Evolutionary conservation across 1,140 invertebrate species (phyloP).

Genomic region (Aplysia californica): DNA sequence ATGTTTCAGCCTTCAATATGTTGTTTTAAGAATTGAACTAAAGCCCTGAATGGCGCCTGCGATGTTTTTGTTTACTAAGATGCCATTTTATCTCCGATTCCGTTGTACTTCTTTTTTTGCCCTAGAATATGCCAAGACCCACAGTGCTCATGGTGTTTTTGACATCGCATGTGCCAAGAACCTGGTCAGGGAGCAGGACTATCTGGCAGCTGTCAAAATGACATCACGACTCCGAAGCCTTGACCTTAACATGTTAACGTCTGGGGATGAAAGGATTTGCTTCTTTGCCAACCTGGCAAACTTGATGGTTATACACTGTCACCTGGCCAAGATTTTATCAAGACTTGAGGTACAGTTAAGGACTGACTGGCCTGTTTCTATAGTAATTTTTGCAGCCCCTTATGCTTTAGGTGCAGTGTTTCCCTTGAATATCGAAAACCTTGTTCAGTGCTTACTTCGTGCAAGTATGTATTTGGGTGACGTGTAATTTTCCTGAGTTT

Average conservation of each 20-base stretch:
- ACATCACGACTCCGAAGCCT: conserved; percentile 42
- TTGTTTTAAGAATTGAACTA: too few species aligned
- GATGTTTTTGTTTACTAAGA: too few species aligned
- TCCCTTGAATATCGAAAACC: too few species aligned
- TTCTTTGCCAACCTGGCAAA: conserved; percentile 64
- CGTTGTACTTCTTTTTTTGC: background rate
- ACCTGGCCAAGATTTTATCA: conserved; percentile 39
- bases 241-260: conserved; percentile 47
- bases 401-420: too few species aligned
- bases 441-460: too few species aligned
- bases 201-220: conserved; percentile 41
- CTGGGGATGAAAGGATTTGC: conserved; percentile 49
- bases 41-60: too few species aligned
- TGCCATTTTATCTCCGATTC: too few species aligned
- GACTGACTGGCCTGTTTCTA: background rate
- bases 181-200: conserved; percentile 43
- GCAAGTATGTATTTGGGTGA: too few species aligned
- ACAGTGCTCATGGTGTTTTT: conserved; percentile 50
- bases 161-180: conserved; percentile 46
- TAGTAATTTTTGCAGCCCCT: too few species aligned
- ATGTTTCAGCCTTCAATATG: too few species aligned
- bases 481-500: too few species aligned
- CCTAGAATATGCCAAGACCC: conserved; percentile 8
- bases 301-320: conserved; percentile 59
- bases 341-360: conserved; percentile 18